These are phyloP conservation scores for Megastigmus dorsalis DNA, from an alignment of 2,888 invertebrate genomes.

Conservation along the genomic window DNA sequence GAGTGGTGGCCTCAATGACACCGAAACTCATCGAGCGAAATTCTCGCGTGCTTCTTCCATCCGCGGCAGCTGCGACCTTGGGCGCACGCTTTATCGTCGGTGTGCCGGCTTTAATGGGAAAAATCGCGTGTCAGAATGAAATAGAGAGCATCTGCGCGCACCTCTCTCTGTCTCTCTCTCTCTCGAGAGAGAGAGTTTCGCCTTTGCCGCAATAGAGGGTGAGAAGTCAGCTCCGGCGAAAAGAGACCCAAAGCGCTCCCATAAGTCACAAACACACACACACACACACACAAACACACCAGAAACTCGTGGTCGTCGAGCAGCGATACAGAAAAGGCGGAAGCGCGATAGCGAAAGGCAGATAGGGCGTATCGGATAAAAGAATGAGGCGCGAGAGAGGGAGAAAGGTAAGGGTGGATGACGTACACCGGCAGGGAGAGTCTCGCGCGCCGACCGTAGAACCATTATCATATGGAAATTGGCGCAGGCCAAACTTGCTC, in stretches of 20 bases:
- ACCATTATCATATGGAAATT: constrained; percentile 33
- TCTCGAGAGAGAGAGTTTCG: no score
- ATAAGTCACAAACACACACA: neutral
- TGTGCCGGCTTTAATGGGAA: neutral
- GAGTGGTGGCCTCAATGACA: no score
- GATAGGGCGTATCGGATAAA: neutral
- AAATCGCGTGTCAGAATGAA: constrained; percentile 10
- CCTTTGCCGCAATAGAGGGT: neutral
- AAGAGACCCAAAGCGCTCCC: no score
- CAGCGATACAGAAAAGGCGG: neutral
- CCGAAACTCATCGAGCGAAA: no score
- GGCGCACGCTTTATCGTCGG: constrained; percentile 6
- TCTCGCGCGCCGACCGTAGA: neutral
- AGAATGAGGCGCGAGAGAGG: neutral
- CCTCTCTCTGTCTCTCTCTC: no score
- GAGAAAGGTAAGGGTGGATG: no score
- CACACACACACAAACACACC: no score
- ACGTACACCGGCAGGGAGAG: neutral
- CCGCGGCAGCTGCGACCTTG: constrained; percentile 8
- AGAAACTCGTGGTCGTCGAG: no score
- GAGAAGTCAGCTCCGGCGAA: no score
- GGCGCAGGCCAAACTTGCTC: neutral
- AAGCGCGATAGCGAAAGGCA: neutral
- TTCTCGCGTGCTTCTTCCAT: neutral
- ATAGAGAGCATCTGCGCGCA: constrained; percentile 5